These are phyloP conservation scores for Pionites leucogaster DNA, from an alignment of 2,113 vertebrate genomes.

Conservation along the genomic window DNA sequence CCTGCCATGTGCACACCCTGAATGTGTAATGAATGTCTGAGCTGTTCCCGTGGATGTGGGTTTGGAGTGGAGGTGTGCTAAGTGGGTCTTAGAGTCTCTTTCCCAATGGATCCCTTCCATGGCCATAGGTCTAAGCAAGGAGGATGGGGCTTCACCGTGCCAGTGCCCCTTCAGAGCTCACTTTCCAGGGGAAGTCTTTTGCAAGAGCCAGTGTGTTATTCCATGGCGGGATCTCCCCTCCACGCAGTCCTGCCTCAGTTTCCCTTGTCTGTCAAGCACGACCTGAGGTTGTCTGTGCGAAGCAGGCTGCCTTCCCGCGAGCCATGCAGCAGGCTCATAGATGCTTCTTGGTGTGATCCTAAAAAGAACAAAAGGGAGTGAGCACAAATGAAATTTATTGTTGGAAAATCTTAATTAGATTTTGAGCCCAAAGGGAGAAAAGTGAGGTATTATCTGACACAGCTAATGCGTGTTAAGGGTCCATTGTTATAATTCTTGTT, in stretches of 20 bases:
- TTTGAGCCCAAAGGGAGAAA: constrained; percentile 69
- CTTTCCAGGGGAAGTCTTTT: neutral
- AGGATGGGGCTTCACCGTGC: neutral
- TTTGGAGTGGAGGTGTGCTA: neutral
- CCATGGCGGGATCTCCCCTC: neutral
- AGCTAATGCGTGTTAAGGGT: constrained; percentile 67
- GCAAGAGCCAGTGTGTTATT: neutral
- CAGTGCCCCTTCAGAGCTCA: neutral
- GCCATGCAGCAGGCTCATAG: neutral
- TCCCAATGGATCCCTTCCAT: fast-evolving
- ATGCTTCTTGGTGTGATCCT: constrained; percentile 15
- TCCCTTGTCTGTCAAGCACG: neutral
- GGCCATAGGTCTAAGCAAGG: neutral
- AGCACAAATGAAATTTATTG: constrained; percentile 60
- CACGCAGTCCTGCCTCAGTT: neutral
- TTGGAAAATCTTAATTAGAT: constrained; percentile 72
- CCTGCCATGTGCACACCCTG: neutral
- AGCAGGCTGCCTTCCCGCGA: neutral
- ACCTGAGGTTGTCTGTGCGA: fast-evolving
- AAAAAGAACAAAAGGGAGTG: constrained; percentile 51
- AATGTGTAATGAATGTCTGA: fast-evolving
- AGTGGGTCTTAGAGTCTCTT: neutral
- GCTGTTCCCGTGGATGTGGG: neutral
- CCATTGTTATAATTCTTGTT: constrained; percentile 69
- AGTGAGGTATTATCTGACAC: constrained; percentile 69